phyloP scores from a whole-genome alignment of 2,888 invertebrate genomes.

The Limenitis camilla region DNA sequence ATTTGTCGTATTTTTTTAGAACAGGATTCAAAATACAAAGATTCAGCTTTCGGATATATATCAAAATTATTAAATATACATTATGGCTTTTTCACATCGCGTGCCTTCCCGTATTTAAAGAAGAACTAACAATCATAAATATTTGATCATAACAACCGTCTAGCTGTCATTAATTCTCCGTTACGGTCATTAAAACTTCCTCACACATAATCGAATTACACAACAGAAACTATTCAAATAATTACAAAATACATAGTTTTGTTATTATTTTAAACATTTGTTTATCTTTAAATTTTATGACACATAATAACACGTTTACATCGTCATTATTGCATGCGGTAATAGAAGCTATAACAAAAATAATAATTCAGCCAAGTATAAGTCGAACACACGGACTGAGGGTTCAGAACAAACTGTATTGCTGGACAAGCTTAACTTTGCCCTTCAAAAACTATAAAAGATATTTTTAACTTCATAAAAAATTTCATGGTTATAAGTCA shows the following conservation, averaged over 20 bases:
- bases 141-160: slow-evolving; percentile 32
- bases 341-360: no score
- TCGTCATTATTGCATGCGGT: no score
- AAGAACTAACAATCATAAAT: slow-evolving; percentile 41
- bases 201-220: slow-evolving; percentile 45
- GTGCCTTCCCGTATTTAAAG: slow-evolving; percentile 39
- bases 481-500: no score
- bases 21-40: no score
- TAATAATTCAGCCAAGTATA: no score
- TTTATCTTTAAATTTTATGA: slow-evolving; percentile 12
- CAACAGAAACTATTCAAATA: slow-evolving; percentile 31
- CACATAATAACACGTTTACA: slow-evolving; percentile 6
- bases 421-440: no score
- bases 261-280: slow-evolving; percentile 22
- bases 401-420: no score
- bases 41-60: not conserved
- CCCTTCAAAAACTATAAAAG: no score
- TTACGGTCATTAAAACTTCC: slow-evolving; percentile 52
- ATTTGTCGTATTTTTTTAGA: no score
- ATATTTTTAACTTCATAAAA: no score
- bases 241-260: slow-evolving; percentile 41
- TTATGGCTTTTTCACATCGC: slow-evolving; percentile 27
- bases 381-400: no score
- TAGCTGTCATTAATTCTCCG: slow-evolving; percentile 49
- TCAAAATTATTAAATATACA: not conserved